A percentile compares a stretch with the other conserved stretches of the same genome.
Evolutionary conservation across 2,113 vertebrate genomes (phyloP).

Genomic region (Crotalus horridus): DNA sequence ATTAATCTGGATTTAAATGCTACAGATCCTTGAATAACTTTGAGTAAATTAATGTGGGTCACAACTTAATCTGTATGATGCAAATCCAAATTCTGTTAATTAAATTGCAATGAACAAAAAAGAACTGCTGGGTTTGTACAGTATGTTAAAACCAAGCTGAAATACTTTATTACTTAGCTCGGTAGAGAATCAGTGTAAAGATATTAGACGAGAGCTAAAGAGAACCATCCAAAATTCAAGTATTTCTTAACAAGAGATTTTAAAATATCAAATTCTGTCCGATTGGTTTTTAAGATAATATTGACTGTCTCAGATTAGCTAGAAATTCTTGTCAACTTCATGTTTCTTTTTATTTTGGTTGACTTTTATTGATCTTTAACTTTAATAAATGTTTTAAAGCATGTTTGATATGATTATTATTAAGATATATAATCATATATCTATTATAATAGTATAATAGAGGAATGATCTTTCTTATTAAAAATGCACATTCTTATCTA

Average conservation of each 20-base stretch:
- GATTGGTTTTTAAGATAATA: background rate
- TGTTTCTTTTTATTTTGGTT: background rate
- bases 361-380: background rate
- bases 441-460: background rate
- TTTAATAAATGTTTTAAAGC: background rate
- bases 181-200: background rate
- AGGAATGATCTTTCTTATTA: background rate
- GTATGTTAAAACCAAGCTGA: background rate
- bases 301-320: background rate
- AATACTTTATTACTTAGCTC: background rate
- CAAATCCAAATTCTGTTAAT: background rate
- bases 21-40: background rate
- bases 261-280: background rate
- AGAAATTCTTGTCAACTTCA: background rate
- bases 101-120: background rate
- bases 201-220: background rate
- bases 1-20: background rate
- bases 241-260: background rate
- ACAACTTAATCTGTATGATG: background rate
- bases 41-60: background rate
- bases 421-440: background rate
- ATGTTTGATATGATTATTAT: background rate
- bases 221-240: background rate
- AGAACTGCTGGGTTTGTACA: background rate
- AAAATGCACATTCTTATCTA: background rate